Percentiles rank a stretch among this genome's conserved stretches.
phyloP scores from a whole-genome alignment of 1,140 invertebrate species.

The Pygmarrhopalites habei region DNA sequence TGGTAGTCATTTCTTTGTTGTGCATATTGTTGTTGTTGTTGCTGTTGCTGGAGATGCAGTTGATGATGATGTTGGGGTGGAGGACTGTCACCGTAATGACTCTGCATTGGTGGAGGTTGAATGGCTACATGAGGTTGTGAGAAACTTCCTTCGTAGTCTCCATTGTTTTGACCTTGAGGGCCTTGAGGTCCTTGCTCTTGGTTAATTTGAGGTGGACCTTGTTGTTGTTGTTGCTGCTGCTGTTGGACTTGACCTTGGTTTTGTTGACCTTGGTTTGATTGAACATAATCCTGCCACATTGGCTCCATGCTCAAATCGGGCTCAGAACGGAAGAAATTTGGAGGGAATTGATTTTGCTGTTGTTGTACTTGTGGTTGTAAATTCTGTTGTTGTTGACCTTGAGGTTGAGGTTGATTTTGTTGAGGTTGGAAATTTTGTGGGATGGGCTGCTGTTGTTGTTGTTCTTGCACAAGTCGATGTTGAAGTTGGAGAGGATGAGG shows the following conservation, averaged over 20 bases:
- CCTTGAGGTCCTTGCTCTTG: constrained; percentile 6
- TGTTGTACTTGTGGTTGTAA: constrained; percentile 10
- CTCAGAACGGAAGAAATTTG: no score
- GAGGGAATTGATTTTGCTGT: constrained; percentile 1
- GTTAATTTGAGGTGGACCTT: constrained; percentile 2
- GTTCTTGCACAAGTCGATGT: not conserved
- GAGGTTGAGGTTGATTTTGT: not conserved
- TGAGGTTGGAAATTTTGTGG: not conserved
- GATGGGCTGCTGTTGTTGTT: not conserved
- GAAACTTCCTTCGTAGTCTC: no score
- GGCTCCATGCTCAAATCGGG: no score
- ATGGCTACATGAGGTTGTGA: no score
- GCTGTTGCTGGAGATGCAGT: constrained; percentile 41
- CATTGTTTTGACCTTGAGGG: constrained; percentile 20
- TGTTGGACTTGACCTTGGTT: not conserved
- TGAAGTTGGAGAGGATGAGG: not conserved
- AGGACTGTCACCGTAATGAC: no score
- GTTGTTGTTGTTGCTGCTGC: constrained; percentile 10
- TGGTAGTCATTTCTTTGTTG: not conserved
- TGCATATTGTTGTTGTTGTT: constrained; percentile 36
- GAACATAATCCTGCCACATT: no score
- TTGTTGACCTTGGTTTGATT: not conserved
- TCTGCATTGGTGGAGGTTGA: no score
- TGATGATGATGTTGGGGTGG: no score
- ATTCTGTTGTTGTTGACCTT: not conserved